Conservation (phyloP, 2,113 vertebrate species). For the Cromileptes altivelis region DNA sequence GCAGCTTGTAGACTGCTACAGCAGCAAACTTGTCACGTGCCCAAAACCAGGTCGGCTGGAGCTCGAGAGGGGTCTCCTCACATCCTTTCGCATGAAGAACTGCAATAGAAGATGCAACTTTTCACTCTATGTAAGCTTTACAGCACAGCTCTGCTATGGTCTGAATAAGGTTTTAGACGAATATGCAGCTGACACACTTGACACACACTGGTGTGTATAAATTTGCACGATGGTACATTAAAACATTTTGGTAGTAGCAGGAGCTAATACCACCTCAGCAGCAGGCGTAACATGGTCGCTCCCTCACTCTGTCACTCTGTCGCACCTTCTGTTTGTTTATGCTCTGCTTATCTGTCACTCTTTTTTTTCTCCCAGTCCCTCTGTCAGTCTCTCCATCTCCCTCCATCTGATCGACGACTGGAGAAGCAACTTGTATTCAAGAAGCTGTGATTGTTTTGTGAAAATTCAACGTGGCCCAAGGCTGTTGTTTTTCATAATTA, state of each 20-base stretch:
- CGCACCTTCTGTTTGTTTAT: constrained; percentile 62
- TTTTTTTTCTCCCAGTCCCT: neutral
- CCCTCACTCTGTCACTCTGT: constrained; percentile 43
- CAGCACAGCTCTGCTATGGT: neutral
- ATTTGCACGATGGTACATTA: neutral
- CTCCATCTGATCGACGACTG: constrained; percentile 34
- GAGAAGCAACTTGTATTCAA: constrained; percentile 30
- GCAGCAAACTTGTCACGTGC: constrained; percentile 52
- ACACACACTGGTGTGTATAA: neutral
- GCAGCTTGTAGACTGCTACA: constrained; percentile 46
- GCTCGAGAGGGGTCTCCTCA: constrained; percentile 30
- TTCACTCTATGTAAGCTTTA: neutral
- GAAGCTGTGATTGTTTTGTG: constrained; percentile 60
- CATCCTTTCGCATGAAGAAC: constrained; percentile 7
- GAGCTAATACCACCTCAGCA: constrained; percentile 37
- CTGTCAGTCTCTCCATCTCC: constrained; percentile 30
- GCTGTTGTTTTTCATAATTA: constrained; percentile 79
- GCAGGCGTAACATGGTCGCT: constrained; percentile 33
- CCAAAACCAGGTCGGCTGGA: constrained; percentile 61
- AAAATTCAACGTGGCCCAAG: constrained; percentile 63
- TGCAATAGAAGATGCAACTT: neutral
- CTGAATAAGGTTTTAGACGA: neutral
- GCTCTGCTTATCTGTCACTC: constrained; percentile 45
- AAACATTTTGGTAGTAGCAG: constrained; percentile 45
- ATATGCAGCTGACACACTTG: constrained; percentile 2